phyloP scores from a whole-genome alignment of 2,888 invertebrate species.

The Portevinia maculata region DNA sequence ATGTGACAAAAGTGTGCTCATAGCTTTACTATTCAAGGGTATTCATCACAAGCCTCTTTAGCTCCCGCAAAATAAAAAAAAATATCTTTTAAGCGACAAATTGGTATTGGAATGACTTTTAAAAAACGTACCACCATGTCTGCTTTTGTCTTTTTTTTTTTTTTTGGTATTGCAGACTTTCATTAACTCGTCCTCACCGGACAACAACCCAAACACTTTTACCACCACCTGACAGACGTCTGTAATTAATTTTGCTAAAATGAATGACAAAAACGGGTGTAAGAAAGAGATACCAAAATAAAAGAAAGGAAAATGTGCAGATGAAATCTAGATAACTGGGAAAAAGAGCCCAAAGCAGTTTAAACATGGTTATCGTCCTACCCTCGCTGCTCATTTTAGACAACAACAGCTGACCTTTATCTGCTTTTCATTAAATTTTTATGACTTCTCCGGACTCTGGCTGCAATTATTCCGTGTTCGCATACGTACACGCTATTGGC shows the following conservation, averaged over 20 bases:
- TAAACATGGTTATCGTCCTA: conserved; percentile 6
- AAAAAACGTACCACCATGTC: background rate
- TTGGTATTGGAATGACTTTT: background rate
- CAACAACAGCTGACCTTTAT: conserved; percentile 63
- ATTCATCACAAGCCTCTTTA: too few species aligned
- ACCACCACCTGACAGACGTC: conserved; percentile 27
- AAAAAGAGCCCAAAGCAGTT: conserved; percentile 27
- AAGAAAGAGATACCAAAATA: background rate
- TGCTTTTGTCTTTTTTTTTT: background rate
- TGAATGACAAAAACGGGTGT: conserved; percentile 18
- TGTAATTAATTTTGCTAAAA: conserved; percentile 30
- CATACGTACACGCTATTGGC: conserved; percentile 28
- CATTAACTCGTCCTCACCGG: background rate
- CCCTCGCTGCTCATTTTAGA: conserved; percentile 3
- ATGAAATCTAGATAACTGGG: conserved; percentile 24
- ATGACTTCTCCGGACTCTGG: conserved; percentile 32
- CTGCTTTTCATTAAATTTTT: conserved; percentile 67
- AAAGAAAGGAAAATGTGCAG: conserved; percentile 14
- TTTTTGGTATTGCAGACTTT: background rate
- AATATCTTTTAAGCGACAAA: background rate
- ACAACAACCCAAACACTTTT: conserved; percentile 1
- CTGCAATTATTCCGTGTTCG: conserved; percentile 21
- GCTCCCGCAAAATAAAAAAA: too few species aligned
- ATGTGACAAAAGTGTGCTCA: too few species aligned
- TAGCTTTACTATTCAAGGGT: too few species aligned